These are phyloP conservation scores for Mizuhopecten yessoensis DNA, from an alignment of 1,140 invertebrate species.

Conservation along the genomic window DNA sequence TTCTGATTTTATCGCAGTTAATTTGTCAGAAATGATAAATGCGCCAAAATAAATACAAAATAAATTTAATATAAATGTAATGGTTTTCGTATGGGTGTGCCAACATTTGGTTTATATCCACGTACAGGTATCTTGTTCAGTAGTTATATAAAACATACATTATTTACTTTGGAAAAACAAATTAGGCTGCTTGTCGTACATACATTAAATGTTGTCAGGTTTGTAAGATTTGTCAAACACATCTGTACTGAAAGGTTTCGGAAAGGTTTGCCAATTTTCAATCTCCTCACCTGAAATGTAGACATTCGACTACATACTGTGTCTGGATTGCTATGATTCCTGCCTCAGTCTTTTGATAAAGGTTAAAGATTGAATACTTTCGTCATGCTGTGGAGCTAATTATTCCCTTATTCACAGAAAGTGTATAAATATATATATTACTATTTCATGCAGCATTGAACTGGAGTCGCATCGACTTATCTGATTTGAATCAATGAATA, in stretches of 20 bases:
- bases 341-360: no score
- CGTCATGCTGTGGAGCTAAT: no score
- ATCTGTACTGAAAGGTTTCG: background rate
- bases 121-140: background rate
- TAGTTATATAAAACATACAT: background rate
- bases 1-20: background rate
- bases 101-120: background rate
- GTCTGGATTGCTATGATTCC: no score
- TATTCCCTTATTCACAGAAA: no score
- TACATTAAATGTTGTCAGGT: background rate
- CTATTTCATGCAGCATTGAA: background rate
- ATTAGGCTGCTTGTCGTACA: background rate
- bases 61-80: no score
- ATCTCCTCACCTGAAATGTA: no score
- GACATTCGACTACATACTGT: no score
- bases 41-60: no score
- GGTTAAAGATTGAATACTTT: no score
- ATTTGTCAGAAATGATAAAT: background rate
- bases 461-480: background rate
- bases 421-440: no score
- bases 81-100: background rate
- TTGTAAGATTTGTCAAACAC: background rate
- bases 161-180: background rate
- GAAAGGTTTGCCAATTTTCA: no score
- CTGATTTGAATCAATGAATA: background rate